Conservation (phyloP, 2,888 invertebrate species). For the Automeris io region DNA sequence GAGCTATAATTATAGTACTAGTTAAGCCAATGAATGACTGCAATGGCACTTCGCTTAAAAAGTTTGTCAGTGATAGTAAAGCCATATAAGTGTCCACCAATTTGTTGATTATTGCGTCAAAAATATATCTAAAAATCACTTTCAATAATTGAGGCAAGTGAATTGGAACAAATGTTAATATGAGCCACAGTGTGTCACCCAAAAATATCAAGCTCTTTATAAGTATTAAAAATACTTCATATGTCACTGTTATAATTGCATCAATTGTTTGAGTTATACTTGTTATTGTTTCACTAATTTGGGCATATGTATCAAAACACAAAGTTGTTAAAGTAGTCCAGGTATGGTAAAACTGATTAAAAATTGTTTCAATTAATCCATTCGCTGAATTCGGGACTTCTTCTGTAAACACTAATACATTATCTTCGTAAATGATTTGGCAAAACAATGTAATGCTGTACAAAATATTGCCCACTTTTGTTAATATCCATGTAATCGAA, state of each 20-base stretch:
- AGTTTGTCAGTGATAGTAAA: conserved; percentile 56
- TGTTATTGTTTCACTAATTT: conserved; percentile 23
- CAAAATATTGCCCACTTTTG: conserved; percentile 27
- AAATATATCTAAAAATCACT: conserved; percentile 30
- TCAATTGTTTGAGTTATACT: conserved; percentile 30
- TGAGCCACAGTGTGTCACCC: conserved; percentile 57
- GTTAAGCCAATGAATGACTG: conserved; percentile 62
- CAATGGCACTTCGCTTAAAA: conserved; percentile 66
- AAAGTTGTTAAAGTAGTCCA: conserved; percentile 28
- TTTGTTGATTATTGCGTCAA: conserved; percentile 24
- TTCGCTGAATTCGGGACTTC: conserved; percentile 46
- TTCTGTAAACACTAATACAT: conserved; percentile 51
- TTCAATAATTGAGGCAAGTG: conserved; percentile 51
- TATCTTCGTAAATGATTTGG: conserved; percentile 65
- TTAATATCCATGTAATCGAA: conserved; percentile 31
- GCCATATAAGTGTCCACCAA: conserved; percentile 46
- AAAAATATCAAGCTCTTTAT: conserved; percentile 46
- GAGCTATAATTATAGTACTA: conserved; percentile 49
- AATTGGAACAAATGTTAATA: conserved; percentile 59
- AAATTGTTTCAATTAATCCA: conserved; percentile 23
- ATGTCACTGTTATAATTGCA: conserved; percentile 29
- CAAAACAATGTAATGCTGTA: conserved; percentile 41
- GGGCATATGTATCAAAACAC: conserved; percentile 24
- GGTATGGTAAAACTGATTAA: conserved; percentile 24
- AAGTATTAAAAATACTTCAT: conserved; percentile 40